These are phyloP conservation scores for Notechis scutatus DNA, from an alignment of 2,113 vertebrate species.

Conservation along the genomic window DNA sequence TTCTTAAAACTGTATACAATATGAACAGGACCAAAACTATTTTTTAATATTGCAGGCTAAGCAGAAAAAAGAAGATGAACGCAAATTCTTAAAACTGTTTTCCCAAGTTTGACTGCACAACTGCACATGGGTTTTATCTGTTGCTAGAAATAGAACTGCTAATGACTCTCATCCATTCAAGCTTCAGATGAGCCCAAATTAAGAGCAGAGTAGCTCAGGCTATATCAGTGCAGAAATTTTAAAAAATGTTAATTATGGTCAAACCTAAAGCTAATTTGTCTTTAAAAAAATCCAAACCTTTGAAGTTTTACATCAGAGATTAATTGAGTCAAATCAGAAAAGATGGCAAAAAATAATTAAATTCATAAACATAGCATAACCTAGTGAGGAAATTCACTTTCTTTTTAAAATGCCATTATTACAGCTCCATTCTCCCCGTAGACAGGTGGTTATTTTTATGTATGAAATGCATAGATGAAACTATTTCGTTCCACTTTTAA, in stretches of 20 bases:
- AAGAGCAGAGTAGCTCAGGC: not conserved
- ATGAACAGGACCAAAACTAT: not conserved
- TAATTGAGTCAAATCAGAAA: conserved; percentile 25
- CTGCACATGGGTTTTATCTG: not conserved
- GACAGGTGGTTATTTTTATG: not conserved
- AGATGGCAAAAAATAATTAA: conserved; percentile 29
- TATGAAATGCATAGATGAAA: not conserved
- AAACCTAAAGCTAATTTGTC: not conserved
- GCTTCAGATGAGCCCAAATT: not conserved
- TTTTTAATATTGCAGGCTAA: not conserved
- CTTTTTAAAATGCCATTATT: not conserved
- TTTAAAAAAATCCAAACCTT: not conserved
- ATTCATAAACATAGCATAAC: fast-evolving
- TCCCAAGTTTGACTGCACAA: not conserved
- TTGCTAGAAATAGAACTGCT: too few species aligned
- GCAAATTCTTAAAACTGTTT: not conserved
- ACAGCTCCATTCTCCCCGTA: not conserved
- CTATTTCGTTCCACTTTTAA: not conserved
- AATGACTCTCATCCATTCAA: not conserved
- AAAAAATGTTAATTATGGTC: not conserved
- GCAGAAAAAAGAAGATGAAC: conserved; percentile 1
- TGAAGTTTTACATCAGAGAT: conserved; percentile 22
- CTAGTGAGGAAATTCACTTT: not conserved
- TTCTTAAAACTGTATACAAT: not conserved
- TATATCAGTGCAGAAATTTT: conserved; percentile 9